phyloP scores from a whole-genome alignment of 2,797 vertebrate genomes.

The Falco rusticolus region DNA sequence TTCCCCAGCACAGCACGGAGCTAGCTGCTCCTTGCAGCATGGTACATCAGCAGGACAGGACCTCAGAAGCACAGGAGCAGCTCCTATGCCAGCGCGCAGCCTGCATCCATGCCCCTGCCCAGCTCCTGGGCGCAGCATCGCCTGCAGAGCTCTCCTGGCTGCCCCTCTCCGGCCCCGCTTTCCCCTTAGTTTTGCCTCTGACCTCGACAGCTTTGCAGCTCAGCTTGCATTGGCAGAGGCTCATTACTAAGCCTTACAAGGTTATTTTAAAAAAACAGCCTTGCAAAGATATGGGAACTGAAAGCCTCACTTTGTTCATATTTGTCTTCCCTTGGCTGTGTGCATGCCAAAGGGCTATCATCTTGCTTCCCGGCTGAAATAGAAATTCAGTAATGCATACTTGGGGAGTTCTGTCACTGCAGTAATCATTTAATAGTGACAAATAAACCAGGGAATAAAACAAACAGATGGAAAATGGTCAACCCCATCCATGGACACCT shows the following conservation, averaged over 20 bases:
- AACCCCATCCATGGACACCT: conserved; percentile 48
- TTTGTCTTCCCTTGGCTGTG: conserved; percentile 36
- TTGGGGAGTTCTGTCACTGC: conserved; percentile 67
- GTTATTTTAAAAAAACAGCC: conserved; percentile 29
- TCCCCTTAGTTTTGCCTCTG: not conserved
- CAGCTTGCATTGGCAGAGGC: not conserved
- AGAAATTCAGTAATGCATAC: conserved; percentile 70
- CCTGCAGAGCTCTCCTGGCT: not conserved
- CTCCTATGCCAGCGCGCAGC: rapidly evolving
- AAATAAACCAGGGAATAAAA: conserved; percentile 67
- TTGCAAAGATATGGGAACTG: not conserved
- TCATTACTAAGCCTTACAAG: not conserved
- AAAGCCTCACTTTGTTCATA: conserved; percentile 37
- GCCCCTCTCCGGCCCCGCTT: not conserved
- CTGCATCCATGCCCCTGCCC: not conserved
- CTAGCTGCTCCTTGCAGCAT: not conserved
- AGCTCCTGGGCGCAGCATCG: rapidly evolving
- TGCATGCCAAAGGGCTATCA: conserved; percentile 63
- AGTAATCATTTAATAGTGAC: conserved; percentile 54
- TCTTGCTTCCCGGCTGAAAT: conserved; percentile 61
- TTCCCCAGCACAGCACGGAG: not conserved
- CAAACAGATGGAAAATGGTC: conserved; percentile 69
- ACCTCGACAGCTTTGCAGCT: not conserved
- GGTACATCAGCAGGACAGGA: not conserved
- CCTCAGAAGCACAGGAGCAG: rapidly evolving